Evolutionary conservation across 2,888 invertebrate genomes (phyloP).

Genomic region (Argynnis bischoffii): DNA sequence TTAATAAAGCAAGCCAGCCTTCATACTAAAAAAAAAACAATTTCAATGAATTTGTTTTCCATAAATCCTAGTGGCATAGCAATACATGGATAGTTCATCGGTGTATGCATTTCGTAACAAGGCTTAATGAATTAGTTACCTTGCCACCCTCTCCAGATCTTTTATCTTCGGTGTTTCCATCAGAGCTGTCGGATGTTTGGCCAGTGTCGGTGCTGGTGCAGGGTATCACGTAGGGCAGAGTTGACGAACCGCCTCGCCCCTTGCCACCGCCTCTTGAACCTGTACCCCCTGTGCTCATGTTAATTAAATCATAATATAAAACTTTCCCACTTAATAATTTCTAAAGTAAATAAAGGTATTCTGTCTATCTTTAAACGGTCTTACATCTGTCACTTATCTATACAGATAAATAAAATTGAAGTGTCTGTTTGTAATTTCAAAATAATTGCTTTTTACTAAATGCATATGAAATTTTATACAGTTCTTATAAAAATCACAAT

Average conservation of each 20-base stretch:
- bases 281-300: constrained; percentile 48
- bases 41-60: too few relatives aligned
- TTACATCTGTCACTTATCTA: too few relatives aligned
- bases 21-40: too few relatives aligned
- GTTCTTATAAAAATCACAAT: too few relatives aligned
- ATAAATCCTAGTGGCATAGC: neutral
- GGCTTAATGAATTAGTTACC: constrained; percentile 48
- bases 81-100: neutral
- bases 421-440: too few relatives aligned
- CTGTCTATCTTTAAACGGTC: too few relatives aligned
- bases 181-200: constrained; percentile 74
- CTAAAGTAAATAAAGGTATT: neutral
- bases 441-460: too few relatives aligned
- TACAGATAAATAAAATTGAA: too few relatives aligned
- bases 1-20: too few relatives aligned
- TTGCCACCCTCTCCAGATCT: constrained; percentile 61
- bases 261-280: constrained; percentile 74
- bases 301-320: constrained; percentile 9
- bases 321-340: neutral
- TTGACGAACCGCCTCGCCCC: constrained; percentile 67
- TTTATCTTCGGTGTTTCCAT: constrained; percentile 70
- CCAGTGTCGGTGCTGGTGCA: constrained; percentile 71
- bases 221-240: constrained; percentile 76
- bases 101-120: neutral
- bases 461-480: too few relatives aligned